Evolutionary conservation across 1,140 invertebrate genomes (phyloP), one percentile per base, ranked within the genome.

Genomic region (Cydia splendana): DNA sequence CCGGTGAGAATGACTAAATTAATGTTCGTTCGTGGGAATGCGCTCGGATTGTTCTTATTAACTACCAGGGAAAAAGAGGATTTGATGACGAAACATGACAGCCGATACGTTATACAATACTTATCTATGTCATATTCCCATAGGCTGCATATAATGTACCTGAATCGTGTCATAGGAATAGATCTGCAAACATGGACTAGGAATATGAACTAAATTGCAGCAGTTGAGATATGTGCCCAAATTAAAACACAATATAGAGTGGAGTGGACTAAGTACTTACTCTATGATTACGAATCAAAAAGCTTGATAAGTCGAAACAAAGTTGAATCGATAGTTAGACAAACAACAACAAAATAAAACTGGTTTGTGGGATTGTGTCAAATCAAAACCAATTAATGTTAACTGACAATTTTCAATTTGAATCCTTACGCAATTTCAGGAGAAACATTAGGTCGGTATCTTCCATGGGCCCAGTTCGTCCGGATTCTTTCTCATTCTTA

Each of bases 21-120:
- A 57, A 75, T 42, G 73, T 77, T 57, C 80, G 73, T 77, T 57
- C 80, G 80, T 81, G 80, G 71, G 80, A 81, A 79, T 81, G 76
- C 62, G 77, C 76, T 81, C 42, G 51, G 71, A 75, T 76, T 79
- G 74, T 77, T 78, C 28, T 71, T 76, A 74, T 67, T 76, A 65
- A 30, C 53, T 69, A 34, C 38, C 34, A 18, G n/a, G 13, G 38
- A 12, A 71, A 71, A 71, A 71, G 34, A 45, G 18, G 67, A 38
- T 38, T 38, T 18, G 13, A 71, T 71, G 34, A 71, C 34, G 67
- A 71, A 71, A 71, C 30, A 38, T 42, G 67, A 38, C 30, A 38
- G 65, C n/a, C 65, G 24, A 34, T 71, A 71, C 67, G 34, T 71
- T n/a, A 42, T 42, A 42, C 34, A 71, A 71, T 45, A 62, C 57